Conservation (phyloP, 2,113 vertebrate species). For the Oxyruncus cristatus region DNA sequence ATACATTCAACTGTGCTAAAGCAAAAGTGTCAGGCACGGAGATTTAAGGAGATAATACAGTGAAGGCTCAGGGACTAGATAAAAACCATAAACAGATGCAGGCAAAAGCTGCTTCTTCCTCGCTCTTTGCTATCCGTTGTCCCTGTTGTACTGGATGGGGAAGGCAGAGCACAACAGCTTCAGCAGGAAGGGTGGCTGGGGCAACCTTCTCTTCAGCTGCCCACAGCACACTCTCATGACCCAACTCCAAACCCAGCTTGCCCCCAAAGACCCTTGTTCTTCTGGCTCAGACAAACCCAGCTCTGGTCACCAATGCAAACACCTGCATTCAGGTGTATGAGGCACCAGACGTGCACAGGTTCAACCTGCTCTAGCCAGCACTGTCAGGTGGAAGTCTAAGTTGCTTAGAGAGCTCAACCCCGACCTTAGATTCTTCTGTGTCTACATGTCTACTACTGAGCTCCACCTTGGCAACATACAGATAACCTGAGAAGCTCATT, state of each 20-base stretch:
- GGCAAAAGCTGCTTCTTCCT: neutral
- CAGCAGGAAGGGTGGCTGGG: neutral
- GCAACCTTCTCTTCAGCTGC: neutral
- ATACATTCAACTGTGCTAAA: neutral
- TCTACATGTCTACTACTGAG: neutral
- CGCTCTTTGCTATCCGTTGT: neutral
- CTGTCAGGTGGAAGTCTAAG: neutral
- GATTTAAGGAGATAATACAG: slow-evolving; percentile 27
- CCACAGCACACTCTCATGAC: accelerated
- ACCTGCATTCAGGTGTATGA: accelerated
- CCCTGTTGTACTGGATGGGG: neutral
- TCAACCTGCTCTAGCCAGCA: neutral
- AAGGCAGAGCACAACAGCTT: neutral
- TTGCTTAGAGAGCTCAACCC: neutral
- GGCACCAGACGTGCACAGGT: neutral
- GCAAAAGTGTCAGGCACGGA: neutral
- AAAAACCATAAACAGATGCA: neutral
- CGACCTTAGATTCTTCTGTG: neutral
- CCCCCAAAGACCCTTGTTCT: neutral
- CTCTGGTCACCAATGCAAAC: neutral
- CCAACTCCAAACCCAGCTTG: neutral
- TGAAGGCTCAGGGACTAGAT: neutral
- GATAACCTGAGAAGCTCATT: neutral
- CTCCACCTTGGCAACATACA: neutral
- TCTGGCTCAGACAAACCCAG: neutral